phyloP scores from a whole-genome alignment of 2,113 vertebrate species.

The Prionailurus bengalensis region DNA sequence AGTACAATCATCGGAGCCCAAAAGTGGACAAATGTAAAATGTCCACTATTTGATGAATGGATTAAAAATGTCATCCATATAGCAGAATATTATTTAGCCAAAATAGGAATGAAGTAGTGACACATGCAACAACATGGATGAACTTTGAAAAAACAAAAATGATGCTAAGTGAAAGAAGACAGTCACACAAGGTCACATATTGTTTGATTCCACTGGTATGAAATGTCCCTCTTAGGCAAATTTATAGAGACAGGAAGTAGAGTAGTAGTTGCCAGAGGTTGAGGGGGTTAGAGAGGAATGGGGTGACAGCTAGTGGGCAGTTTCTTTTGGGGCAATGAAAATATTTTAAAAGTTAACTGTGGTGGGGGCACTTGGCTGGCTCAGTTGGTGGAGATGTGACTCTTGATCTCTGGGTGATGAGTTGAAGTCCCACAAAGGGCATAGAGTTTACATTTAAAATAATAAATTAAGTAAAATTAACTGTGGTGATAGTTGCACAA shows the following conservation, averaged over 20 bases:
- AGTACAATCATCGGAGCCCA: background rate
- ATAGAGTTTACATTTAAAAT: background rate
- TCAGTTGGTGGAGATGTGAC: background rate
- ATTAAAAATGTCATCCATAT: background rate
- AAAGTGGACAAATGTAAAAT: background rate
- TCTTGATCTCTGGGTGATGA: background rate
- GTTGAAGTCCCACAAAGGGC: background rate
- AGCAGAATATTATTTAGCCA: background rate
- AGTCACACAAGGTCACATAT: background rate
- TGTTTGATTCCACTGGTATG: background rate
- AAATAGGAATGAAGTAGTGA: constrained; percentile 24
- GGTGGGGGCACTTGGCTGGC: background rate
- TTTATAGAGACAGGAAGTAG: background rate
- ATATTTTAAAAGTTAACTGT: background rate
- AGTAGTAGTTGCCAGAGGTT: background rate
- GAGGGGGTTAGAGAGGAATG: background rate
- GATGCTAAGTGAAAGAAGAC: background rate
- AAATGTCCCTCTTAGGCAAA: constrained; percentile 8
- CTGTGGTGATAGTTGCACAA: background rate
- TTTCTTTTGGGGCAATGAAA: constrained; percentile 12
- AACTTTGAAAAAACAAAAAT: background rate
- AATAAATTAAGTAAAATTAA: background rate
- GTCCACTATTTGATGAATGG: background rate
- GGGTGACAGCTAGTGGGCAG: background rate
- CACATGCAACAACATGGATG: background rate